Conservation (phyloP, 53 echinoderm and acorn worm genomes). For the Arbacia lixula region DNA sequence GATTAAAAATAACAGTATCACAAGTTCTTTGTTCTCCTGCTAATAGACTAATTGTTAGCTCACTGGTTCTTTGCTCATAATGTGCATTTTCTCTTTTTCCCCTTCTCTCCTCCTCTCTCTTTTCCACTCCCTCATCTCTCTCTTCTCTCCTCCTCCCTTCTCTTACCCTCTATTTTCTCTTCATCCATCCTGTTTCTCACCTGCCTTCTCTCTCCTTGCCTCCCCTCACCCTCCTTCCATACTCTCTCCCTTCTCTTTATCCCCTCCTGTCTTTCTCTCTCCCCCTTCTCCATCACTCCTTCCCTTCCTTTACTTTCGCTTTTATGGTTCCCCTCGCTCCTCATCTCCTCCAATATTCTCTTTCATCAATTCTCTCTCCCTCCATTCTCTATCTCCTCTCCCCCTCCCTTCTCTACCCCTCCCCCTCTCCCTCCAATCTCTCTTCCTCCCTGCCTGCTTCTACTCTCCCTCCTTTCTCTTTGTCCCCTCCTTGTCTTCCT, state of each 20-base stretch:
- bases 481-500: too few relatives aligned
- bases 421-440: too few relatives aligned
- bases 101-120: neutral
- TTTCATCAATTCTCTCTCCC: neutral
- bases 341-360: too few relatives aligned
- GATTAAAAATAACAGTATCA: too few relatives aligned
- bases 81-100: neutral
- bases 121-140: too few relatives aligned
- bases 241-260: neutral
- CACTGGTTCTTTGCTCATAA: neutral
- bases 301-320: too few relatives aligned
- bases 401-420: too few relatives aligned
- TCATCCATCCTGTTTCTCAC: constrained; percentile 30
- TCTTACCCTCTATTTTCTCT: constrained; percentile 1
- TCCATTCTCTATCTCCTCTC: too few relatives aligned
- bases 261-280: too few relatives aligned
- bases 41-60: neutral
- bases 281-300: neutral
- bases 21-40: too few relatives aligned
- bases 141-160: neutral
- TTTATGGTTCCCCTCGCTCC: too few relatives aligned
- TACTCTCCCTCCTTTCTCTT: too few relatives aligned
- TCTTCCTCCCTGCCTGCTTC: neutral
- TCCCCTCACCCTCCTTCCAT: constrained; percentile 55
- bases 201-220: constrained; percentile 55